These are phyloP conservation scores for Galerucella pusilla DNA, from an alignment of 2,888 invertebrate species.

Conservation along the genomic window DNA sequence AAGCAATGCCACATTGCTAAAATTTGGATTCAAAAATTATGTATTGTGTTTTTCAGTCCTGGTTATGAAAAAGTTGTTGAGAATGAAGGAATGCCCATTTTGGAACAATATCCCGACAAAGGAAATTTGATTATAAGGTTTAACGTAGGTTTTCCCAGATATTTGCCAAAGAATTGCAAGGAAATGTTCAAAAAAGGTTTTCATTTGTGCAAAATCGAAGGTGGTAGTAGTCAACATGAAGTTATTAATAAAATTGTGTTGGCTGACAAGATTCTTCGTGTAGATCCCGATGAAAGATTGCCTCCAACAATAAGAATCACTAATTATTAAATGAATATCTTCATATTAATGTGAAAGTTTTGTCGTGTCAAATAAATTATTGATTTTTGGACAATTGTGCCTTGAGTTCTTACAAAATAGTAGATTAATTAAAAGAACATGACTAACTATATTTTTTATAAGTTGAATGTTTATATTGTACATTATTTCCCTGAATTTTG, in stretches of 20 bases:
- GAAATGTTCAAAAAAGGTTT: slow-evolving; percentile 60
- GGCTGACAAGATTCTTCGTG: slow-evolving; percentile 64
- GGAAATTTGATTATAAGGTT: slow-evolving; percentile 80
- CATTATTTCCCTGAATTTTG: too few species aligned
- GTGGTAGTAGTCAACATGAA: slow-evolving; percentile 59
- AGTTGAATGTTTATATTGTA: too few species aligned
- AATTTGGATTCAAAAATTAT: slow-evolving; percentile 26
- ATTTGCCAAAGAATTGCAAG: slow-evolving; percentile 67
- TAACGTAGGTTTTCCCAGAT: slow-evolving; percentile 69
- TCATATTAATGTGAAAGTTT: not conserved
- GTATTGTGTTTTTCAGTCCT: slow-evolving; percentile 64
- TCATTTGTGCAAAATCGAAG: slow-evolving; percentile 59
- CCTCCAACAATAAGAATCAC: slow-evolving; percentile 52
- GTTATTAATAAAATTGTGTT: slow-evolving; percentile 63
- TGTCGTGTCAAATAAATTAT: not conserved
- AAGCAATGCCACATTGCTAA: slow-evolving; percentile 47
- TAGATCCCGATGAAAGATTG: slow-evolving; percentile 61
- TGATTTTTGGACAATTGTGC: not conserved
- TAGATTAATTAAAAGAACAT: too few species aligned
- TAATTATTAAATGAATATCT: slow-evolving; percentile 8
- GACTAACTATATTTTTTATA: too few species aligned
- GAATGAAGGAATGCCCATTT: slow-evolving; percentile 79
- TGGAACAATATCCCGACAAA: slow-evolving; percentile 70
- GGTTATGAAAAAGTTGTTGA: slow-evolving; percentile 76
- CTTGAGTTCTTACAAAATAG: too few species aligned